These are phyloP conservation scores for Caerostris darwini DNA, from an alignment of 1,140 invertebrate species.

Conservation along the genomic window DNA sequence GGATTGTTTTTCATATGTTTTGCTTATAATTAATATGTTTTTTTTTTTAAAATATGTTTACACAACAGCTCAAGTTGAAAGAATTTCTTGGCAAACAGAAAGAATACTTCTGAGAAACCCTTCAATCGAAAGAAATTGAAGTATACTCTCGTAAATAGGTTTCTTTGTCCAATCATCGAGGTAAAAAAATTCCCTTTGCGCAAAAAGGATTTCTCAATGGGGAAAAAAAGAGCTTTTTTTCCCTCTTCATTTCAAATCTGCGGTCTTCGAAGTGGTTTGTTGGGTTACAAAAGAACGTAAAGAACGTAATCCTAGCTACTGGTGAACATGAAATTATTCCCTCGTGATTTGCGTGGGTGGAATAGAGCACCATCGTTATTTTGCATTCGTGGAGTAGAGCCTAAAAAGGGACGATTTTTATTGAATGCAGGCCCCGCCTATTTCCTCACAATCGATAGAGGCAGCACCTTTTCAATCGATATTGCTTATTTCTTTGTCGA, in stretches of 20 bases:
- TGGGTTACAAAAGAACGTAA: background rate
- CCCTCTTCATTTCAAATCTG: background rate
- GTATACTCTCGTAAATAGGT: background rate
- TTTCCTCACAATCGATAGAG: constrained; percentile 33
- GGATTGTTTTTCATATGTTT: too few species aligned
- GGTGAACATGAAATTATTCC: background rate
- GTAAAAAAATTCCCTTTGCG: background rate
- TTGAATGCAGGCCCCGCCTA: constrained; percentile 25
- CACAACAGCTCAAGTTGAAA: too few species aligned
- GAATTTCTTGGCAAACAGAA: too few species aligned
- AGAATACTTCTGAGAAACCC: too few species aligned
- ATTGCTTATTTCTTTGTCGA: constrained; percentile 18
- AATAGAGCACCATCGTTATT: constrained; percentile 5
- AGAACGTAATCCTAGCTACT: background rate
- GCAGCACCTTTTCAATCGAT: constrained; percentile 27
- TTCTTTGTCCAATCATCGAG: background rate
- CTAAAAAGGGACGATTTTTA: constrained; percentile 2
- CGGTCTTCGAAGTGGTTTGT: constrained; percentile 20
- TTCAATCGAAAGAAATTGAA: background rate
- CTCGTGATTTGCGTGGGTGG: background rate
- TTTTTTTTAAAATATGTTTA: too few species aligned
- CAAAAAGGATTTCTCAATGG: background rate
- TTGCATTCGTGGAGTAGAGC: background rate
- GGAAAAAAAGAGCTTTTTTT: background rate
- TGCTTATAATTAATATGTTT: too few species aligned